These are phyloP conservation scores for Phengaris arion DNA, from an alignment of 2,888 invertebrate genomes.

Conservation along the genomic window DNA sequence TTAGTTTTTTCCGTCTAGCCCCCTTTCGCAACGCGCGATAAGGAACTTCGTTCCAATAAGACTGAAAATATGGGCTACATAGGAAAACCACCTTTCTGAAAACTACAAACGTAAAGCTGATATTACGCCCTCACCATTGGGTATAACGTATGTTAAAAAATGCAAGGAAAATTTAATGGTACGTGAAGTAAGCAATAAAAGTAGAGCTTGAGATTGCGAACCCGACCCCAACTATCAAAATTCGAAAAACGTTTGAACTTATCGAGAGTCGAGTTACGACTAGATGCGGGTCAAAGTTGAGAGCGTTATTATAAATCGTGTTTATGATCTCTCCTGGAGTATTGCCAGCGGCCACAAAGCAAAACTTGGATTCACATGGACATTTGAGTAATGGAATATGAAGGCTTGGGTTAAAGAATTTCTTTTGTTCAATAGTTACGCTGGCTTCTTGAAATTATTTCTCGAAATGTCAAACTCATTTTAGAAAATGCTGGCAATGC, in stretches of 20 bases:
- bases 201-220: constrained; percentile 64
- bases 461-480: not conserved
- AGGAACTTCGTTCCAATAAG: too few species aligned
- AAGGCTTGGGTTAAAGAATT: constrained; percentile 11
- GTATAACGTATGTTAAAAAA: constrained; percentile 78
- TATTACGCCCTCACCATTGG: constrained; percentile 52
- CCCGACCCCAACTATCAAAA: constrained; percentile 50
- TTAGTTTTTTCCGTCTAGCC: too few species aligned
- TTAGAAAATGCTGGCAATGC: not conserved
- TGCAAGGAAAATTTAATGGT: constrained; percentile 79
- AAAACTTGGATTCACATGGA: constrained; percentile 31
- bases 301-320: constrained; percentile 39
- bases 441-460: not conserved
- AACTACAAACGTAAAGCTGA: constrained; percentile 71
- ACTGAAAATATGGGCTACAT: constrained; percentile 33
- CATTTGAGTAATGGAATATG: constrained; percentile 23
- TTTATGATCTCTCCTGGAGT: constrained; percentile 40
- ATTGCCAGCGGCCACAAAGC: constrained; percentile 25
- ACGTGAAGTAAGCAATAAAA: constrained; percentile 67
- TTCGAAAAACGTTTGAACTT: constrained; percentile 26
- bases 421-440: constrained; percentile 5
- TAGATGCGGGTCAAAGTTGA: constrained; percentile 36
- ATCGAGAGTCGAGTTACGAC: constrained; percentile 31
- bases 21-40: too few species aligned
- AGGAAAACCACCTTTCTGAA: constrained; percentile 47